Evolutionary conservation across 2,888 invertebrate species (phyloP), one percentile per base, ranked within the genome.

Genomic region (Nemapogon koenigi): DNA sequence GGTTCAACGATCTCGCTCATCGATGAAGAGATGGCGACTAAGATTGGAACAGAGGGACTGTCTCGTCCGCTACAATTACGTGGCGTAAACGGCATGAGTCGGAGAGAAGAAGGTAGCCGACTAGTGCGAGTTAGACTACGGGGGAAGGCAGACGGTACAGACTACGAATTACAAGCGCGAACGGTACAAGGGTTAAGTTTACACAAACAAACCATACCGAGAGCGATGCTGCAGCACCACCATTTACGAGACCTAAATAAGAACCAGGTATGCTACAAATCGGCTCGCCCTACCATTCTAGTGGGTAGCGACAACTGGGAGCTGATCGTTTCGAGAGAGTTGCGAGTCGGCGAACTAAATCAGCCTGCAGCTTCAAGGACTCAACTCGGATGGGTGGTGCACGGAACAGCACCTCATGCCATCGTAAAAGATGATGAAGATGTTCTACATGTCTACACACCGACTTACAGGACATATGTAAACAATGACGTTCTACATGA

Each of bases 321-420:
- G 18, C 35, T 35, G 3, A 35, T 35, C 10, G 35, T 35, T 6
- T 35, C 35, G 18, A n/a, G 22, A 8, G 13, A 35, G 14, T 3
- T 35, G 8, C 35, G 35, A 3, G 16, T 8, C 13, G 35, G 35
- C 10, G 8, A 14, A 10, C 19, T 17, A 10, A 3, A 16, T 16
- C 18, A 35, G 22, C 35, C 22, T 10, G 35, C 16, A 6, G 22
- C 35, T 11, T 35, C 22, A 3, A n/a, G 11, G 8, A 35, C 35
- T 8, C 35, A 18, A 11, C 35, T 35, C 11, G 35, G 35, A n/a
- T 35, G 35, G 35, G 22, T 35, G 8, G n/a, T 35, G 3, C 35
- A 35, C 18, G 35, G 35, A 22, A 22, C 7, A 6, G 10, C 10
- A 10, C 22, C 22, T 6, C 22, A 10, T 7, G 6, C 22, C 10